Evolutionary conservation across 2,113 vertebrate genomes (phyloP).

Genomic region (Thymallus thymallus): DNA sequence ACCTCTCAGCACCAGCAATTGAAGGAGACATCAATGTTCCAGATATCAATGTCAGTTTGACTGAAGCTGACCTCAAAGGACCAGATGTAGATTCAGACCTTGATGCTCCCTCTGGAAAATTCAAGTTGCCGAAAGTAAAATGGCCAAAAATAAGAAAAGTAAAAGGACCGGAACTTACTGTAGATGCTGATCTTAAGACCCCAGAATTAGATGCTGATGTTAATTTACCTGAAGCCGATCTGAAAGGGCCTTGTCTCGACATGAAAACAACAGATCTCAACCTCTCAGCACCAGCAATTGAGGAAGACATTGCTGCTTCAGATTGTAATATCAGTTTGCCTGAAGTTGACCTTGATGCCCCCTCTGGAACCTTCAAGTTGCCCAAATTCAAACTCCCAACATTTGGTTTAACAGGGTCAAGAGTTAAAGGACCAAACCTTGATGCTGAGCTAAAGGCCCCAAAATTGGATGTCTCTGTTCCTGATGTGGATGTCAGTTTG

Average conservation of each 20-base stretch:
- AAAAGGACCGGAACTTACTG: slow-evolving; percentile 32
- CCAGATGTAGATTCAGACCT: slow-evolving; percentile 16
- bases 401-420: slow-evolving; percentile 33
- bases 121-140: slow-evolving; percentile 47
- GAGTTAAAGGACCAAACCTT: slow-evolving; percentile 37
- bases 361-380: slow-evolving; percentile 35
- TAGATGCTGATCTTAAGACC: slow-evolving; percentile 39
- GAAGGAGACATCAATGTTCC: slow-evolving; percentile 7
- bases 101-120: slow-evolving; percentile 29
- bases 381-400: slow-evolving; percentile 48
- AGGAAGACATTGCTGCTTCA: slow-evolving; percentile 23
- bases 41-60: too few species aligned
- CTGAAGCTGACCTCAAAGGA: slow-evolving; percentile 1
- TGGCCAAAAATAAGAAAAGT: slow-evolving; percentile 54
- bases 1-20: slow-evolving; percentile 22
- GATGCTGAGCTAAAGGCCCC: slow-evolving; percentile 26
- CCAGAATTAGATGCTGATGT: slow-evolving; percentile 30
- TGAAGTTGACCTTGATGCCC: slow-evolving; percentile 33
- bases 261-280: slow-evolving; percentile 21
- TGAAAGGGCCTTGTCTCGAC: slow-evolving; percentile 36
- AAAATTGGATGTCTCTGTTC: slow-evolving; percentile 12
- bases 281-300: slow-evolving; percentile 24
- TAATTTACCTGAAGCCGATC: slow-evolving; percentile 29
- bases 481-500: slow-evolving; percentile 22
- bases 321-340: slow-evolving; percentile 42